Evolutionary conservation across 2,888 invertebrate genomes (phyloP).

Genomic region (Aethes cnicana): DNA sequence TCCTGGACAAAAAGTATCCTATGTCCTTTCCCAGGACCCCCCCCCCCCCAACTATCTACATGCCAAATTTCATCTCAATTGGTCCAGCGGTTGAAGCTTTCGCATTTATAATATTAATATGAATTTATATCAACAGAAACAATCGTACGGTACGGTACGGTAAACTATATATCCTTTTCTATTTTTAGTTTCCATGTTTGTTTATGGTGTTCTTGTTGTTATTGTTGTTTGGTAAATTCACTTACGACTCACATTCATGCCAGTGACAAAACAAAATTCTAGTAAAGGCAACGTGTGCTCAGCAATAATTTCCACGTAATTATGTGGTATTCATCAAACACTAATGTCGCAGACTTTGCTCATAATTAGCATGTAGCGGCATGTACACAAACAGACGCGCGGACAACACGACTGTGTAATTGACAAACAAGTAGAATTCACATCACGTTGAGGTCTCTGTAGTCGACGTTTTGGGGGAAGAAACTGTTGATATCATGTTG

Average conservation of each 20-base stretch:
- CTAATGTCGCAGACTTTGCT: conserved; percentile 51
- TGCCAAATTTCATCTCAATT: too few relatives aligned
- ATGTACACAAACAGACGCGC: conserved; percentile 42
- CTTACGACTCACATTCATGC: not conserved
- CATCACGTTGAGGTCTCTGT: conserved; percentile 21
- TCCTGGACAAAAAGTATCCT: too few relatives aligned
- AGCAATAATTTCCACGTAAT: conserved; percentile 37
- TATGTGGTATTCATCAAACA: conserved; percentile 40
- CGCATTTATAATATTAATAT: too few relatives aligned
- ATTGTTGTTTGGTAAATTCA: too few relatives aligned
- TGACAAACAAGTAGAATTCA: conserved; percentile 45
- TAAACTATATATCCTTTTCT: too few relatives aligned
- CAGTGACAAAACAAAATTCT: not conserved
- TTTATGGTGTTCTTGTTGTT: too few relatives aligned
- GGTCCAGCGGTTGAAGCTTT: too few relatives aligned
- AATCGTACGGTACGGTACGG: too few relatives aligned
- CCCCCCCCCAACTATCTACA: too few relatives aligned
- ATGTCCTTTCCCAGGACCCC: too few relatives aligned
- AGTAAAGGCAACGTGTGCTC: not conserved
- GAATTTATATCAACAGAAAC: too few relatives aligned
- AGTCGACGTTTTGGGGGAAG: conserved; percentile 34
- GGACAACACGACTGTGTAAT: conserved; percentile 44
- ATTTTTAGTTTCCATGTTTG: too few relatives aligned
- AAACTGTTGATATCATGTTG: not conserved
- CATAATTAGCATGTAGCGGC: conserved; percentile 55